phyloP scores from a whole-genome alignment of 2,888 invertebrate species.

The Drosophila eohydei region DNA sequence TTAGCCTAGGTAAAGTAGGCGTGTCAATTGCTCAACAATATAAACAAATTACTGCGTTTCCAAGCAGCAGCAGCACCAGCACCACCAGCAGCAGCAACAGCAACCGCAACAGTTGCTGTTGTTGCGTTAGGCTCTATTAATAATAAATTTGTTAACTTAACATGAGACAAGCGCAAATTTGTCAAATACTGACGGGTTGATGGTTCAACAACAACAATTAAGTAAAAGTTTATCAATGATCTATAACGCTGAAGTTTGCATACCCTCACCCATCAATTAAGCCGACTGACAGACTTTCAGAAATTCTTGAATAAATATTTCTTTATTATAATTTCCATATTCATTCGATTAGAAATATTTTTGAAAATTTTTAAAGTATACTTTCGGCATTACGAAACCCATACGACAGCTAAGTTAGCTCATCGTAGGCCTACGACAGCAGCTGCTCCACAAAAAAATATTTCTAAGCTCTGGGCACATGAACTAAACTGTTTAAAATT shows the following conservation, averaged over 20 bases:
- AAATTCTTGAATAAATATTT: background rate
- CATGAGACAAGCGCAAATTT: constrained; percentile 52
- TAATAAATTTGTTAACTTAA: constrained; percentile 64
- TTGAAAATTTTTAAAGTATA: background rate
- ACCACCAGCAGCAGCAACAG: constrained; percentile 32
- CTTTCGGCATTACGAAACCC: background rate
- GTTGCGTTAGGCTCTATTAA: constrained; percentile 31
- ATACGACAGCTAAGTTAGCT: background rate
- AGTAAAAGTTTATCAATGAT: constrained; percentile 18
- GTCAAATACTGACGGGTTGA: constrained; percentile 42
- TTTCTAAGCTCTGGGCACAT: constrained; percentile 21
- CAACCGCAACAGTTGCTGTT: constrained; percentile 25
- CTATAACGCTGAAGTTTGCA: constrained; percentile 11
- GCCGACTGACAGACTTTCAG: background rate
- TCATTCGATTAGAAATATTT: background rate
- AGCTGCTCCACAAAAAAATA: background rate
- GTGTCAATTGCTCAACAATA: constrained; percentile 78
- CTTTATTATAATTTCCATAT: background rate
- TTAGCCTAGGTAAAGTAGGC: constrained; percentile 68
- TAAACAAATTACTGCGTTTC: constrained; percentile 68
- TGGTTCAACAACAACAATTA: constrained; percentile 24
- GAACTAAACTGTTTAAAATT: constrained; percentile 38
- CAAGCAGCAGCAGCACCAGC: constrained; percentile 23
- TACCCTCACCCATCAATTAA: constrained; percentile 22
- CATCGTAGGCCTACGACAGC: constrained; percentile 6